phyloP scores from a whole-genome alignment of 1,140 invertebrate species.

The Sipha flava region DNA sequence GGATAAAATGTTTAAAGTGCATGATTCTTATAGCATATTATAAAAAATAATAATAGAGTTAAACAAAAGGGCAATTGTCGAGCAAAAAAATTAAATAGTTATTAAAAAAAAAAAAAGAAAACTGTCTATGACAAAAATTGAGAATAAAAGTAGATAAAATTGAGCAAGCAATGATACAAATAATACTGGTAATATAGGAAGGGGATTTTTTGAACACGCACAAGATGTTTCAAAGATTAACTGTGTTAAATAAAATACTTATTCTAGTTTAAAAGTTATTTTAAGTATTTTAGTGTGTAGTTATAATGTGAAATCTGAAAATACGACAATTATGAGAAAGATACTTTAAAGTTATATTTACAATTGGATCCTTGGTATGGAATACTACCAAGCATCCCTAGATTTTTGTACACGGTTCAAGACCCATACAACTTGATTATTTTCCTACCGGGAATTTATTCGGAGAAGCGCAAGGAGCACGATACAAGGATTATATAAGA shows the following conservation, averaged over 20 bases:
- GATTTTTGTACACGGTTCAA: slow-evolving; percentile 40
- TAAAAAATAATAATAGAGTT: neutral
- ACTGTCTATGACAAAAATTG: neutral
- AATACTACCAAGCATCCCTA: slow-evolving; percentile 33
- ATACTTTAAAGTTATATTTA: neutral
- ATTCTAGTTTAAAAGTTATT: too few relatives aligned
- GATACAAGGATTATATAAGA: slow-evolving; percentile 37
- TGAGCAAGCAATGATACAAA: slow-evolving; percentile 15
- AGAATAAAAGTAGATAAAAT: slow-evolving; percentile 25
- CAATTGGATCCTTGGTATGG: neutral
- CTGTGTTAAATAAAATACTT: too few relatives aligned
- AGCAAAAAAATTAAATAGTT: neutral
- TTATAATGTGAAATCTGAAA: slow-evolving; percentile 17
- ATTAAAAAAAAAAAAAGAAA: neutral
- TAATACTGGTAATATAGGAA: slow-evolving; percentile 33
- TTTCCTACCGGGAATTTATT: slow-evolving; percentile 37
- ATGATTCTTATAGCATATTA: neutral
- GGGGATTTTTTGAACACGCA: slow-evolving; percentile 16
- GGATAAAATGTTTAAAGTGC: slow-evolving; percentile 4
- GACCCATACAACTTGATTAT: neutral
- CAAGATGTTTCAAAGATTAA: neutral
- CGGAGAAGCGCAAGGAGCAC: slow-evolving; percentile 38
- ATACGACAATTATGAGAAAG: too few relatives aligned
- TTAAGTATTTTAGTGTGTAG: slow-evolving; percentile 33
- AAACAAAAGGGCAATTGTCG: neutral